Conservation (phyloP, 2,113 vertebrate species). For the Mus spicilegus region DNA sequence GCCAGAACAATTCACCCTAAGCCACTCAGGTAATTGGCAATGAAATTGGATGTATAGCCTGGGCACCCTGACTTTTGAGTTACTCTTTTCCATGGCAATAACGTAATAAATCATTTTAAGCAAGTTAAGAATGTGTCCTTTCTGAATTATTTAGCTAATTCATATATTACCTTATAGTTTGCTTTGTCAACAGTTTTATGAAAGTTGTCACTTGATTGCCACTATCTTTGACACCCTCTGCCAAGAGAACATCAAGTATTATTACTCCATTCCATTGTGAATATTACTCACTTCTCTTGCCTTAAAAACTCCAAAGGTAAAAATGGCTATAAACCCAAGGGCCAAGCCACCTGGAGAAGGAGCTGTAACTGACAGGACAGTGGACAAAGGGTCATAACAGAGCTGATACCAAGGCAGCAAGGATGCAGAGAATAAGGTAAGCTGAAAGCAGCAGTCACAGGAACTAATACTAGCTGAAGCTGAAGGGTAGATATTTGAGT, state of each 20-base stretch:
- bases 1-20: neutral
- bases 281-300: neutral
- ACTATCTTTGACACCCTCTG: neutral
- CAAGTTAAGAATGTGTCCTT: neutral
- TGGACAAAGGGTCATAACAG: no score
- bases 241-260: neutral
- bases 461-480: neutral
- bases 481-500: neutral
- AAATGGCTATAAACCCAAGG: neutral
- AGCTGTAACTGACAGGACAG: neutral
- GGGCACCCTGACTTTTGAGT: neutral
- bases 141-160: neutral
- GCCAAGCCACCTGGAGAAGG: neutral
- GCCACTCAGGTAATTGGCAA: neutral
- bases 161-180: neutral
- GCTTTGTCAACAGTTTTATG: slow-evolving; percentile 22
- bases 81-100: neutral
- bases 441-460: neutral
- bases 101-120: slow-evolving; percentile 1
- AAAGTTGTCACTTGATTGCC: neutral
- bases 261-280: neutral
- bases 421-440: neutral
- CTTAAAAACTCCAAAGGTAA: neutral
- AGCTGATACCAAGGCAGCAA: neutral
- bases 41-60: neutral